Evolutionary conservation across 2,888 invertebrate species (phyloP).

Genomic region (Philopedon plagiatum): DNA sequence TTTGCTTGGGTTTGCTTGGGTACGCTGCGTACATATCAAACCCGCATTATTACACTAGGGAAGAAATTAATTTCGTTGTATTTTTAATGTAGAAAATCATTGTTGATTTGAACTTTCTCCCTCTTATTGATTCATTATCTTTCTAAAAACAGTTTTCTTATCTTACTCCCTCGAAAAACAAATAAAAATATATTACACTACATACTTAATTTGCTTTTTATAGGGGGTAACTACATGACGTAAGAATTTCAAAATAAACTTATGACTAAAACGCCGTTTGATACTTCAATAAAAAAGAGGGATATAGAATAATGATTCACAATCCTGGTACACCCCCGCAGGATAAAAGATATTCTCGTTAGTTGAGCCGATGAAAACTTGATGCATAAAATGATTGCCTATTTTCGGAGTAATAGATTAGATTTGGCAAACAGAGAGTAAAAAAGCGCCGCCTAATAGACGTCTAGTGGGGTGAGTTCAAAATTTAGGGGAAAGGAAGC

Average conservation of each 20-base stretch:
- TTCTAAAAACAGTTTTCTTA: no score
- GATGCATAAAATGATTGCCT: conserved; percentile 27
- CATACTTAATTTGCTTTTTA: background rate
- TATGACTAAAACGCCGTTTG: conserved; percentile 20
- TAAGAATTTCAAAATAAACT: conserved; percentile 23
- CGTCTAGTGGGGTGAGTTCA: conserved; percentile 7
- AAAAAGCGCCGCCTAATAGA: conserved; percentile 22
- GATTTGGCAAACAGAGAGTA: conserved; percentile 26
- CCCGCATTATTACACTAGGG: no score
- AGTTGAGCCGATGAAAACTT: conserved; percentile 26
- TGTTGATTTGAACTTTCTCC: no score
- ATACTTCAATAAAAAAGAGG: conserved; percentile 23
- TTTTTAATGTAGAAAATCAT: no score
- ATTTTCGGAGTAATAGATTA: conserved; percentile 33
- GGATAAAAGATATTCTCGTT: conserved; percentile 24
- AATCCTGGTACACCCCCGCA: conserved; percentile 21
- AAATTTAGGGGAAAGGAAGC: background rate
- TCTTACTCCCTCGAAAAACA: no score
- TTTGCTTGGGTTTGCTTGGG: no score
- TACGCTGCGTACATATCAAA: no score
- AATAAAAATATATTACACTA: background rate
- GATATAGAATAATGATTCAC: conserved; percentile 26
- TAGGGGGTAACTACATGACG: conserved; percentile 33
- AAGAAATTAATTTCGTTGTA: no score
- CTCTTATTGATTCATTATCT: no score